Evolutionary conservation across 2,113 vertebrate genomes (phyloP), one percentile per base, ranked within the genome.

Genomic region (Myanophis thanlyinensis): DNA sequence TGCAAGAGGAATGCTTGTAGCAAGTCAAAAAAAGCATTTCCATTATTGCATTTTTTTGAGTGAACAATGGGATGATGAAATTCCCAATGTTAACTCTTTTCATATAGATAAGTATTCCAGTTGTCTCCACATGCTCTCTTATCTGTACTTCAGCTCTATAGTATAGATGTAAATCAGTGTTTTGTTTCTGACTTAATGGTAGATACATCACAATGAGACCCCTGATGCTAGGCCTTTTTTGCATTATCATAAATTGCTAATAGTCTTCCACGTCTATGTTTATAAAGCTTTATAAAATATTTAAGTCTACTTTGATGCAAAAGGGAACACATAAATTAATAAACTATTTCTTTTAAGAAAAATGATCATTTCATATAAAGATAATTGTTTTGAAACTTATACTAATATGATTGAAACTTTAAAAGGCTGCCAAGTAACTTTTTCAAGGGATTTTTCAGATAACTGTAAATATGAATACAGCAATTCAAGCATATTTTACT

Each of bases 101-200:
- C 67, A 54, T 15, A 89, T 12, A 85, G 49, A 47, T 48, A n/a
- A 84, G 47, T 10, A 92, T 73, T 89, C 44, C 52, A 56, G 67
- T 49, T 67, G 62, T 49, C 46, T 89, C 91, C 49, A 51, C 73
- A 59, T 89, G 92, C 88, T 92, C 35, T 84, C 51, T 89, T 92
- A 85, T 85, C 59, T 92, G 56, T 88, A 54, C 87, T 89, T 22
- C 18, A 89, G n/a, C 62, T 54, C 25, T 54, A 80, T 52, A 59
- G 7, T 22, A 30, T 53, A 84, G 59, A 59, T 56, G 47, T n/a
- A 62, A 87, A 87, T 59, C n/a, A 80, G 59, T 46, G 40, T 91
- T 47, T 46, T 85, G 87, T 59, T 59, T 88, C 53, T 49, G 47
- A 48, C 92, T 59, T 59, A 80, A 85, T 92, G 80, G 8, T 59